Evolutionary conservation across 2,888 invertebrate genomes (phyloP).

Genomic region (Spilarctia lutea): DNA sequence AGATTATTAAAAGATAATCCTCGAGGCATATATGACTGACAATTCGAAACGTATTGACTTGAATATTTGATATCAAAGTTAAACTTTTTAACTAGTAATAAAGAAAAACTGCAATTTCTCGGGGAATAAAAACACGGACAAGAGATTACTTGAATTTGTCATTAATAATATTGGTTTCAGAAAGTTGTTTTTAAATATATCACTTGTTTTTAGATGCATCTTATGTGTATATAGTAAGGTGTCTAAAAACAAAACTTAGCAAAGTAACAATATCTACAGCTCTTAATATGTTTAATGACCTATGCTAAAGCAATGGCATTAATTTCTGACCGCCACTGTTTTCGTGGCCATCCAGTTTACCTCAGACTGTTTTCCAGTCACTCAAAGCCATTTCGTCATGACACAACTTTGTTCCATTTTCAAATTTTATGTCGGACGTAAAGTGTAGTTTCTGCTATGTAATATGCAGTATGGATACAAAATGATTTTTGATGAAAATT

Average conservation of each 20-base stretch:
- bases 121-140: background rate
- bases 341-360: conserved; percentile 20
- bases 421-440: conserved; percentile 21
- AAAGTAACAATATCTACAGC: background rate
- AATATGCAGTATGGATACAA: conserved; percentile 3
- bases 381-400: conserved; percentile 20
- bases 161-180: no score
- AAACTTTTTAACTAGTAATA: background rate
- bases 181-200: no score
- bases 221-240: no score
- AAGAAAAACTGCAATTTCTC: background rate
- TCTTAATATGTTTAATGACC: background rate
- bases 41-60: no score
- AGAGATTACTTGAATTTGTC: no score
- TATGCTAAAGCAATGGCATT: background rate
- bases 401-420: conserved; percentile 39
- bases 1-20: background rate
- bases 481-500: background rate
- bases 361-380: conserved; percentile 34
- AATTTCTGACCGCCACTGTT: conserved; percentile 11
- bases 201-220: no score
- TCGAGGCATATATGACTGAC: background rate
- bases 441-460: conserved; percentile 18
- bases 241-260: no score
- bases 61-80: background rate